phyloP scores from a whole-genome alignment of 1,140 invertebrate genomes.

The Ectropis grisescens region DNA sequence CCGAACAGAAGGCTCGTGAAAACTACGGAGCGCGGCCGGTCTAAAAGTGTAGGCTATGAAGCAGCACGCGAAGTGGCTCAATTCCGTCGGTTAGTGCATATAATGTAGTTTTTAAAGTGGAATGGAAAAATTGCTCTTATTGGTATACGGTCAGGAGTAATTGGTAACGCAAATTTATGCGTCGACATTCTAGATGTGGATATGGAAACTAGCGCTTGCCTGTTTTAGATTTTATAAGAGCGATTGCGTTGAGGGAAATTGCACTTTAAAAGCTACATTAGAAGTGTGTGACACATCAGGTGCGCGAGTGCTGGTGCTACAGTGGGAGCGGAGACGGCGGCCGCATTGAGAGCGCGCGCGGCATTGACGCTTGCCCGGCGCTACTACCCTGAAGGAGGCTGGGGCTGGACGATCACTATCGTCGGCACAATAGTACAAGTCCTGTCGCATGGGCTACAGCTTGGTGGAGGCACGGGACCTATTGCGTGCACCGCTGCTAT shows the following conservation, averaged over 20 bases:
- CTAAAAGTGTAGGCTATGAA: slow-evolving; percentile 62
- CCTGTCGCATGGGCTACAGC: slow-evolving; percentile 75
- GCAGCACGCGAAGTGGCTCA: slow-evolving; percentile 55
- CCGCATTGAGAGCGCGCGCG: slow-evolving; percentile 54
- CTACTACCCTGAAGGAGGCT: slow-evolving; percentile 85
- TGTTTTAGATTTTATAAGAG: too few species aligned
- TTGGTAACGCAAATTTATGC: too few species aligned
- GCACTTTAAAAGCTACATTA: slow-evolving; percentile 9
- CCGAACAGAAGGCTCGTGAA: slow-evolving; percentile 26
- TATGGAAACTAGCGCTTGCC: too few species aligned
- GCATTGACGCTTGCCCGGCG: slow-evolving; percentile 71
- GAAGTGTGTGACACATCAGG: slow-evolving; percentile 40
- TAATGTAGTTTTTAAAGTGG: too few species aligned
- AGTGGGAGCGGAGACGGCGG: slow-evolving; percentile 54
- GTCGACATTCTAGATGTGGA: too few species aligned
- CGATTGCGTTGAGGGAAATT: too few species aligned
- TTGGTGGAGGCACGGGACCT: slow-evolving; percentile 60
- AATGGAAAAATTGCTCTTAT: too few species aligned
- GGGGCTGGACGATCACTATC: slow-evolving; percentile 83
- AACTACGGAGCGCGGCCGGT: slow-evolving; percentile 45
- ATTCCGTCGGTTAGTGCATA: slow-evolving; percentile 57
- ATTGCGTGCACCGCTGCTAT: slow-evolving; percentile 51
- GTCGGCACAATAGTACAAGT: slow-evolving; percentile 78
- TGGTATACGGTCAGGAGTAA: too few species aligned
- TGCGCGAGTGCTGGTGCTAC: slow-evolving; percentile 56